Evolutionary conservation across 2,888 invertebrate genomes (phyloP).

Genomic region (Rutpela maculata): DNA sequence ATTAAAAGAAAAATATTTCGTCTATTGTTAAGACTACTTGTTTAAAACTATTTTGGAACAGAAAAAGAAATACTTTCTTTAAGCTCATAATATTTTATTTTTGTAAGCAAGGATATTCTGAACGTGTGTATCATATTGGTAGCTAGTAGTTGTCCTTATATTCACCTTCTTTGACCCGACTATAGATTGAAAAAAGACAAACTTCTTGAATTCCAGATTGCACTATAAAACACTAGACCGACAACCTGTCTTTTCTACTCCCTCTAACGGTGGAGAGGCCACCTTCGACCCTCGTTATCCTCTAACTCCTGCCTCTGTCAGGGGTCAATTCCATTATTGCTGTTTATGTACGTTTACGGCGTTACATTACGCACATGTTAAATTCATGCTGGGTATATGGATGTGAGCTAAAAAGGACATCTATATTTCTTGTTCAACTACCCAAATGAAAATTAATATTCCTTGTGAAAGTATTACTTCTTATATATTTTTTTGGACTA

Average conservation of each 20-base stretch:
- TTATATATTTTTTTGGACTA: too few relatives aligned
- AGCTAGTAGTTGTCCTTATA: too few relatives aligned
- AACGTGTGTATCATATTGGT: too few relatives aligned
- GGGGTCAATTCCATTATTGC: constrained; percentile 66
- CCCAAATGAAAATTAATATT: background rate
- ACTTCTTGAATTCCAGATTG: constrained; percentile 64
- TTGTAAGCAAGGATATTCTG: too few relatives aligned
- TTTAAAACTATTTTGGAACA: too few relatives aligned
- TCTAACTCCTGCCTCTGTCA: constrained; percentile 58
- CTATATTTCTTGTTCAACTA: constrained; percentile 13
- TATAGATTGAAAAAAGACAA: constrained; percentile 32
- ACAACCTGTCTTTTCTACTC: constrained; percentile 58
- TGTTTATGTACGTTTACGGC: constrained; percentile 58
- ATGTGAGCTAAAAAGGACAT: constrained; percentile 13
- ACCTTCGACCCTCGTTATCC: constrained; percentile 64
- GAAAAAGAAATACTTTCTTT: too few relatives aligned
- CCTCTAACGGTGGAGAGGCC: constrained; percentile 30
- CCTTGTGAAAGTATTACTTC: too few relatives aligned
- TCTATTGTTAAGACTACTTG: too few relatives aligned
- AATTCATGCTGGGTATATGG: constrained; percentile 35
- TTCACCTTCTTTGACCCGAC: background rate
- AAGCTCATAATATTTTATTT: too few relatives aligned
- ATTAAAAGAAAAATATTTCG: too few relatives aligned
- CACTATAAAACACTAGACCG: constrained; percentile 66
- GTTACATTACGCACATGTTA: constrained; percentile 44